Evolutionary conservation across 2,797 vertebrate genomes (phyloP).

Genomic region (Margarornis squamiger): DNA sequence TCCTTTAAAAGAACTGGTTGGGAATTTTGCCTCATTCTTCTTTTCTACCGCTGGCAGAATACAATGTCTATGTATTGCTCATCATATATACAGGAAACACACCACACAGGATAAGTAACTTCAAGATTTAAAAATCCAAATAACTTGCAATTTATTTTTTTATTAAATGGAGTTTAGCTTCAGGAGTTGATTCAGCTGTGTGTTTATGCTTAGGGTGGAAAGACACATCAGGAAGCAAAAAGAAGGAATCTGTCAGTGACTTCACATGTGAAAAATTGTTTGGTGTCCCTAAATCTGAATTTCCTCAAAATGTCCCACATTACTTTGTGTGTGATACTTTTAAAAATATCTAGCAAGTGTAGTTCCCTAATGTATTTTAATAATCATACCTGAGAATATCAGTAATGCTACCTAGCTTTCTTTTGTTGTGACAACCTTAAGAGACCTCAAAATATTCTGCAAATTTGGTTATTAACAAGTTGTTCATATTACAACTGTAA

Average conservation of each 20-base stretch:
- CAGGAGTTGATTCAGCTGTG: not conserved
- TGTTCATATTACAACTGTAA: not conserved
- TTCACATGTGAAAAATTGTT: not conserved
- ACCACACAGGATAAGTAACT: not conserved
- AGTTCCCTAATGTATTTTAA: not conserved
- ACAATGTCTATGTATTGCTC: not conserved
- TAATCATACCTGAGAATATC: not conserved
- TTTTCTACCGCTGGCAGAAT: not conserved
- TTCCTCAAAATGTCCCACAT: not conserved
- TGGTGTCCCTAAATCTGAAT: not conserved
- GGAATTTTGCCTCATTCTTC: not conserved
- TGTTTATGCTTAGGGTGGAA: not conserved
- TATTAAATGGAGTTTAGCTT: not conserved
- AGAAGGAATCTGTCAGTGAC: not conserved
- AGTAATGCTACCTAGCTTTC: not conserved
- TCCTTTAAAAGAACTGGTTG: not conserved
- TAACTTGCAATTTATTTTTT: not conserved
- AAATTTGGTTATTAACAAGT: not conserved
- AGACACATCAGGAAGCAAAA: not conserved
- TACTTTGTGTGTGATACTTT: not conserved
- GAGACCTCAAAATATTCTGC: not conserved
- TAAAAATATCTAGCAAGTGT: not conserved
- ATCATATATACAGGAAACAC: not conserved
- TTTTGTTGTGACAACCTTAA: not conserved
- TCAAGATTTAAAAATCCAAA: not conserved